Conservation (phyloP, 1,140 invertebrate genomes). For the Drosophila jambulina region DNA sequence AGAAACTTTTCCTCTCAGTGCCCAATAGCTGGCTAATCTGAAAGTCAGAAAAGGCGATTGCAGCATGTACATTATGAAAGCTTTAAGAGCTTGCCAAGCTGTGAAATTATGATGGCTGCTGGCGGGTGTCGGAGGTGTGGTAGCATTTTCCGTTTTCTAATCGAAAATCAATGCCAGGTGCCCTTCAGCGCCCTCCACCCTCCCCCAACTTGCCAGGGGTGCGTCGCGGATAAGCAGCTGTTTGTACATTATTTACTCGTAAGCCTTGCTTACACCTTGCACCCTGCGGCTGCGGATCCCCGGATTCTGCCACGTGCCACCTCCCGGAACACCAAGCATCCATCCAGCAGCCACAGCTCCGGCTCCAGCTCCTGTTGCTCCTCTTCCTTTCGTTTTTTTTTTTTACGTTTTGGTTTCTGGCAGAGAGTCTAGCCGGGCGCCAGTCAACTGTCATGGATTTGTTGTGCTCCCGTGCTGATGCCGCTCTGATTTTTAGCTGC, state of each 20-base stretch:
- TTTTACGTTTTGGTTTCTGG: constrained; percentile 2
- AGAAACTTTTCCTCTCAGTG: not conserved
- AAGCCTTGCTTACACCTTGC: constrained; percentile 58
- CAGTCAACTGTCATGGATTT: constrained; percentile 82
- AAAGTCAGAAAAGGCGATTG: constrained; percentile 18
- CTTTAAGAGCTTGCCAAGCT: constrained; percentile 58
- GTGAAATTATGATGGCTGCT: constrained; percentile 52
- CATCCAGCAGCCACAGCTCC: constrained; percentile 21
- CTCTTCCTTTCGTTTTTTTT: not conserved
- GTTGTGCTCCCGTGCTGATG: constrained; percentile 60
- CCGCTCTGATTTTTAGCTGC: constrained; percentile 75
- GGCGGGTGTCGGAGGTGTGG: not conserved
- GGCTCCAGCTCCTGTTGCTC: constrained; percentile 31
- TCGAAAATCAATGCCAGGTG: constrained; percentile 79
- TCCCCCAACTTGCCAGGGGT: not conserved
- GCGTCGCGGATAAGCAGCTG: constrained; percentile 76
- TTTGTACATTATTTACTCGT: constrained; percentile 84
- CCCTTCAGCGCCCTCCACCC: constrained; percentile 14
- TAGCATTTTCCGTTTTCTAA: constrained; percentile 62
- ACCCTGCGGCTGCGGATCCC: constrained; percentile 44
- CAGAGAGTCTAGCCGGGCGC: constrained; percentile 27
- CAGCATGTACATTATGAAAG: constrained; percentile 56
- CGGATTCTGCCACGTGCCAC: constrained; percentile 37
- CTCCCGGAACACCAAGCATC: constrained; percentile 48
- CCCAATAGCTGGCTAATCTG: constrained; percentile 6